Evolutionary conservation across 2,888 invertebrate species (phyloP), one percentile per base, ranked within the genome.

Genomic region (Baccha elongata): DNA sequence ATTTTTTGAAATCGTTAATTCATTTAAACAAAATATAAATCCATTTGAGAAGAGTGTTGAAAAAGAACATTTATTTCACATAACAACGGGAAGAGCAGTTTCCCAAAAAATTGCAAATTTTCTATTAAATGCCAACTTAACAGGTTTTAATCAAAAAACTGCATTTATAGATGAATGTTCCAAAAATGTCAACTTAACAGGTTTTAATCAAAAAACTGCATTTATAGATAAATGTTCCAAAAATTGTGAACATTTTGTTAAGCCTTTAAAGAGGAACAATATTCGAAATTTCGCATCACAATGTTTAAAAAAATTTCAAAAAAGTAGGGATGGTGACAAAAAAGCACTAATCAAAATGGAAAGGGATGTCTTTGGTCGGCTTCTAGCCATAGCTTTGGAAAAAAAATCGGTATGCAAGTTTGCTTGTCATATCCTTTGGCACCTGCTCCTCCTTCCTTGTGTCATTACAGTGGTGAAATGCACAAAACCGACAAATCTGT

Each of bases 311-410:
- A 52, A 7, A 23, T 11, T 40, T 19, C 55, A 40, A 21, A 37
- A 42, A 23, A 46, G 46, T n/a, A 46, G 8, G 1, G 26, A 50
- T 19, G 42, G 10, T 5, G 32, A 44, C 37, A 67, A 67, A 13
- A 10, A 42, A 5, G 58, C 15, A 2, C 13, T 58, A 1, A 15
- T 58, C 3, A 58, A 58, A 58, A 53, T 52, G 19, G 42, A 53
- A 1, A 6, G 42, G 4, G 67, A 67, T 53, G 19, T 64, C 8
- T 50, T 65, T 40, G 52, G 65, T 1, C 11, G 65, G 11, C 48
- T 50, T 19, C 35, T 72, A 26, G 76, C 55, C 1, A 71, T 71
- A 26, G 60, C 65, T 0, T 10, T 75, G 10, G 15, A 29, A 53
- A 52, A 62, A 52, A 50, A 71, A 69, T 23, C 23, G 23, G 3